Evolutionary conservation across 1,140 invertebrate genomes (phyloP).

Genomic region (Microplitis mediator): DNA sequence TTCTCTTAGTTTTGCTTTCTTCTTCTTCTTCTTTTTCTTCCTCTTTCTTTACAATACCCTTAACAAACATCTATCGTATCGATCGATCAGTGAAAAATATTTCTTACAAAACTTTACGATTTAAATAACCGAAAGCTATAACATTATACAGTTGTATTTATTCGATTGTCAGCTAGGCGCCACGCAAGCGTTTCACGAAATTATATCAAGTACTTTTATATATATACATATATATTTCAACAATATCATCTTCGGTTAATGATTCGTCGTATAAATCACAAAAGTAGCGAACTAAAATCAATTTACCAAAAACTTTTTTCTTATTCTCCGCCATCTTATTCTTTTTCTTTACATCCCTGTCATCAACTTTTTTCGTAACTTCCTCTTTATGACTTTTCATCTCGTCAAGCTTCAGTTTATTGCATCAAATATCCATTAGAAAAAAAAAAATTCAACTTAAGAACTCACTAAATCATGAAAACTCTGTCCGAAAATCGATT

Average conservation of each 20-base stretch:
- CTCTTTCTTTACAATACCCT: background rate
- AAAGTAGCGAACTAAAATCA: background rate
- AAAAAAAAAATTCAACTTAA: background rate
- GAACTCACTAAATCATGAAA: background rate
- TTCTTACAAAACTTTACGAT: constrained; percentile 19
- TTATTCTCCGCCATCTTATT: background rate
- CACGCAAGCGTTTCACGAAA: background rate
- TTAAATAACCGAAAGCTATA: background rate
- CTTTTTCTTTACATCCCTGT: background rate
- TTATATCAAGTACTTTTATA: too few species aligned
- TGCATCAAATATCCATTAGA: background rate
- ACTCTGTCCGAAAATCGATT: background rate
- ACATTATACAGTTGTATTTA: background rate
- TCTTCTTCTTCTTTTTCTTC: background rate
- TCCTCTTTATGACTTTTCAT: background rate
- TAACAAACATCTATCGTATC: background rate
- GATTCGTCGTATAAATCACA: constrained; percentile 27
- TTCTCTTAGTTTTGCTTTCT: background rate
- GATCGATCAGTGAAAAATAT: constrained; percentile 18
- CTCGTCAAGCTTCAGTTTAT: background rate
- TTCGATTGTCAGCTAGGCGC: constrained; percentile 16
- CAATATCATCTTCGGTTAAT: constrained; percentile 15
- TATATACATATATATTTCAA: too few species aligned
- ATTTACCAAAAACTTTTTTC: too few species aligned
- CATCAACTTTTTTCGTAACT: background rate